Evolutionary conservation across 2,888 invertebrate genomes (phyloP), one percentile per base, ranked within the genome.

Genomic region (Apamea anceps): DNA sequence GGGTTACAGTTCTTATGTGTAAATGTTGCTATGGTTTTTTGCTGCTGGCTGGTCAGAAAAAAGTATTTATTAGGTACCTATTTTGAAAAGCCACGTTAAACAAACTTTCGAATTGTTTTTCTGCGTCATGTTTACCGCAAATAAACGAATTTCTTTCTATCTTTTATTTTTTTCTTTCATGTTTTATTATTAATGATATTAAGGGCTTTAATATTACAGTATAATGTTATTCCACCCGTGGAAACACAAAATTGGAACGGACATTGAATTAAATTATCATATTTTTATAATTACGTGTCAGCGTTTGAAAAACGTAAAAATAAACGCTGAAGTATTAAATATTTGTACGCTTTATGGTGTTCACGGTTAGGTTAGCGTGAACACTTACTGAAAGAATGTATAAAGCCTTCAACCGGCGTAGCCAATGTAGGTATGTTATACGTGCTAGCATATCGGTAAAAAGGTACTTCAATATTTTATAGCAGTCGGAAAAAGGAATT

Each of bases 231-330:
- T 79, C 67, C 7, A 72, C 54, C 28, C 42, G 42, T 72, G 74
- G n/a, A n/a, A n/a, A n/a, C n/a, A n/a, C n/a, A n/a, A n/a, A n/a
- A n/a, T n/a, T n/a, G n/a, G n/a, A n/a, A n/a, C n/a, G n/a, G n/a
- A 42, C 81, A 85, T 85, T 80, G 54, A 82, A 84, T 79, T 42
- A 63, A 79, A 70, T 78, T 18, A 62, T 51, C 57, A n/a, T 71
- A 15, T 54, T 62, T 32, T 54, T 66, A 8, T 42, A 42, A 54
- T 63, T 68, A 37, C 57, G 3, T 51, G 48, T 15, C 48, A 48
- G 28, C 32, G 15, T 60, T 66, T 54, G 1, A 0, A 18, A 82
- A 82, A 37, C 32, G 48, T 62, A 48, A 42, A 74, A 28, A 28
- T 48, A 48, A n/a, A 25, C 25, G 28, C 45, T 60, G 13, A 32